These are phyloP conservation scores for Grammatotria lemairii DNA, from an alignment of 2,113 vertebrate genomes.

Conservation along the genomic window DNA sequence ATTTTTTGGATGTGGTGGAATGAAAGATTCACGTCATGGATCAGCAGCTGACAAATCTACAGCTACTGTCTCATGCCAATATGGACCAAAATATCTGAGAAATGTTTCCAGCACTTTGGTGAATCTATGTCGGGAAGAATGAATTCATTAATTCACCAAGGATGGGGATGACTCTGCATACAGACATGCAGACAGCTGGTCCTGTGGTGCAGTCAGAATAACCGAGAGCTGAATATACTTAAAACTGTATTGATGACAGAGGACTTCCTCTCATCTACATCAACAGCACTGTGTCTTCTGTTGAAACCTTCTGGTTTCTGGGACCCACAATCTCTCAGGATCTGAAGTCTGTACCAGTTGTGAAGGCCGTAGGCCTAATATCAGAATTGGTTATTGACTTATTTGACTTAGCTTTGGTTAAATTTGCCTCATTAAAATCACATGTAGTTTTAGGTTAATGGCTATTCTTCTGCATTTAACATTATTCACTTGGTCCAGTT, in stretches of 20 bases:
- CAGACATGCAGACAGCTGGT: background rate
- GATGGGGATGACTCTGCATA: background rate
- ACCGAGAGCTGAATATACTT: background rate
- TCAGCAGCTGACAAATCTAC: background rate
- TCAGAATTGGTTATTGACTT: background rate
- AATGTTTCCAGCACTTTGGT: background rate
- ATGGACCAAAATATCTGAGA: background rate
- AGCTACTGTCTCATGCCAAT: background rate
- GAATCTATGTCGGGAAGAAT: background rate
- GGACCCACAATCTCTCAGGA: background rate
- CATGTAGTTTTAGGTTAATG: background rate
- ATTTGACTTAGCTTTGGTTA: background rate
- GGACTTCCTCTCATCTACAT: background rate
- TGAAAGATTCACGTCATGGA: background rate
- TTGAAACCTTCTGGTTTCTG: background rate
- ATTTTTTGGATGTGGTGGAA: background rate
- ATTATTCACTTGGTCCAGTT: background rate
- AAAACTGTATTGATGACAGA: background rate
- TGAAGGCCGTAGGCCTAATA: background rate
- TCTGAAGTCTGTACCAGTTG: background rate
- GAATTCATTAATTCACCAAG: background rate
- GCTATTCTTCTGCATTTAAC: background rate
- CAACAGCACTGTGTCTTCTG: background rate
- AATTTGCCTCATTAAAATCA: background rate
- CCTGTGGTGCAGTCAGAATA: background rate